A percentile compares a stretch with the other conserved stretches of the same genome.
phyloP scores from a whole-genome alignment of 2,888 invertebrate species.

The Colostygia pectinataria region DNA sequence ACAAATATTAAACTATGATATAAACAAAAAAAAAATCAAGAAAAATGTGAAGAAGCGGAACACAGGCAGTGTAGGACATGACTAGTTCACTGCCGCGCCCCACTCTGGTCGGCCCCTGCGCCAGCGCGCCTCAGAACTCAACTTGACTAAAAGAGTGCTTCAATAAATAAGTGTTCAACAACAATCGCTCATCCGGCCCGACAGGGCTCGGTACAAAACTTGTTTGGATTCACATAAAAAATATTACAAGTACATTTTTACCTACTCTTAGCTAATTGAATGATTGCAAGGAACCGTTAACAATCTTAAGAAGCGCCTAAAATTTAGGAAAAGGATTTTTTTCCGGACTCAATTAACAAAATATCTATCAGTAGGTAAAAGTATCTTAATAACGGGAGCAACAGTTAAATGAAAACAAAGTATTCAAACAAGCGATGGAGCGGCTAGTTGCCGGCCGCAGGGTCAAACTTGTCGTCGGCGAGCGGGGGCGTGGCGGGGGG shows the following conservation, averaged over 20 bases:
- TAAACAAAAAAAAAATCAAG: not conserved
- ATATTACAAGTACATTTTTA: no score
- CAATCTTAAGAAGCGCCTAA: no score
- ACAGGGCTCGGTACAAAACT: no score
- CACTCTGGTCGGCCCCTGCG: slow-evolving; percentile 4
- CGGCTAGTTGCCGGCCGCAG: slow-evolving; percentile 6
- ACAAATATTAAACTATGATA: not conserved
- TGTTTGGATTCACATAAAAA: no score
- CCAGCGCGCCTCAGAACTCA: no score
- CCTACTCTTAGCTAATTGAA: no score
- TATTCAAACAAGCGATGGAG: not conserved
- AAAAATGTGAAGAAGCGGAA: not conserved
- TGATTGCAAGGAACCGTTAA: no score
- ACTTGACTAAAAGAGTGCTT: no score
- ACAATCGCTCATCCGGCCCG: no score
- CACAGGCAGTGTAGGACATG: slow-evolving; percentile 21
- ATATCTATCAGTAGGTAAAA: not conserved
- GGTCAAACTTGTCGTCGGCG: slow-evolving; percentile 29
- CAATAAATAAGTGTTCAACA: not conserved
- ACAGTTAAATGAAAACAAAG: not conserved
- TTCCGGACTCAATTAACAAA: not conserved
- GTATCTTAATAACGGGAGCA: not conserved
- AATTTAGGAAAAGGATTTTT: no score
- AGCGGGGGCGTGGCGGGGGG: slow-evolving; percentile 23
- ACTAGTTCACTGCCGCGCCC: slow-evolving; percentile 29